A percentile compares a stretch with the other conserved stretches of the same genome.
phyloP scores from a whole-genome alignment of 2,797 vertebrate species.

The Myiotriccus ornatus region DNA sequence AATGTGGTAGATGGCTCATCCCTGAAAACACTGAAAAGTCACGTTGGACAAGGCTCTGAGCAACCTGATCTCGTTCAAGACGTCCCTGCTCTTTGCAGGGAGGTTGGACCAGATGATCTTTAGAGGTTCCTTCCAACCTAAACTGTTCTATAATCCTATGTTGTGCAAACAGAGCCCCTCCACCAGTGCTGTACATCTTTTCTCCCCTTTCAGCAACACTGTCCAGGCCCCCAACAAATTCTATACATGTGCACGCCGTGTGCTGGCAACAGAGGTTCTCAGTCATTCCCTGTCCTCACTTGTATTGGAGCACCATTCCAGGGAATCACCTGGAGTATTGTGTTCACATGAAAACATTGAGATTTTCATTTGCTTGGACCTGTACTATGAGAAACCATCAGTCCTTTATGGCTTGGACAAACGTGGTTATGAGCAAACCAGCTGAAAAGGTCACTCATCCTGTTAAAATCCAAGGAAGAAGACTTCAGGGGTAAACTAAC shows the following conservation, averaged over 20 bases:
- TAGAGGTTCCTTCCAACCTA: background rate
- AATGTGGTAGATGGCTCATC: background rate
- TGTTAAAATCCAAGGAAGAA: background rate
- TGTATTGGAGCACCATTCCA: background rate
- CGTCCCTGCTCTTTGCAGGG: background rate
- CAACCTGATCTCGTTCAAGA: background rate
- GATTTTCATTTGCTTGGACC: background rate
- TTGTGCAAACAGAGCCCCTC: background rate
- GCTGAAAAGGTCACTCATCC: background rate
- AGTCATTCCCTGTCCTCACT: background rate
- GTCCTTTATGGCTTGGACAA: background rate
- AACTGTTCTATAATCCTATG: background rate
- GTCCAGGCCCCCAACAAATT: background rate
- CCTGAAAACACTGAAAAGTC: background rate
- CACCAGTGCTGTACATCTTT: background rate
- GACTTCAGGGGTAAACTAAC: background rate
- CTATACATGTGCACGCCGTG: rapidly evolving
- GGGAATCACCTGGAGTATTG: rapidly evolving
- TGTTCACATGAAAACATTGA: background rate
- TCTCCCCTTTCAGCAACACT: background rate
- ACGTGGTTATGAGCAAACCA: background rate
- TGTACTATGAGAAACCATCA: background rate
- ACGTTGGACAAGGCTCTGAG: background rate
- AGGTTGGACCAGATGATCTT: background rate
- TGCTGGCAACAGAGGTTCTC: background rate